Evolutionary conservation across 1,140 invertebrate species (phyloP).

Genomic region (Drepana arcuata): DNA sequence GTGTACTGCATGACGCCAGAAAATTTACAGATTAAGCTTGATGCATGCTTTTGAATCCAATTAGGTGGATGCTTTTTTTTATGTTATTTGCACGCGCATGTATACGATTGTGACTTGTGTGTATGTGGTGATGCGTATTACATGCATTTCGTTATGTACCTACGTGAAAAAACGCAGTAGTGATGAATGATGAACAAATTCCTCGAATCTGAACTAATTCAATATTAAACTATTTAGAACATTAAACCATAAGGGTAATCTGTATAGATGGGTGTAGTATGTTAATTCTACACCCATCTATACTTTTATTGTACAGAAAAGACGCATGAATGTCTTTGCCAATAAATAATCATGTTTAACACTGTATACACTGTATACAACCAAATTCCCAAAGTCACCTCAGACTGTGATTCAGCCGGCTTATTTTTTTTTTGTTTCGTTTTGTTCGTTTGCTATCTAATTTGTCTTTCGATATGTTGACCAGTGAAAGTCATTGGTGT

Average conservation of each 20-base stretch:
- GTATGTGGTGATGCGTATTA: constrained; percentile 19
- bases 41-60: constrained; percentile 34
- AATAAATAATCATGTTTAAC: constrained; percentile 55
- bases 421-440: constrained; percentile 30
- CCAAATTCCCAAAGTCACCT: constrained; percentile 39
- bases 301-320: constrained; percentile 8
- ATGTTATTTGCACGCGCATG: constrained; percentile 10
- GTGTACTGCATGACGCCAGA: no score
- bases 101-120: constrained; percentile 7
- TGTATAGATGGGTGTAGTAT: no score
- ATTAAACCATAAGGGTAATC: no score
- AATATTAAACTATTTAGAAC: no score
- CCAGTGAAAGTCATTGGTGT: constrained; percentile 20
- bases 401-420: constrained; percentile 37
- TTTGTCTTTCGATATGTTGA: constrained; percentile 31
- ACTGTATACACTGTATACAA: constrained; percentile 19
- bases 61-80: no score
- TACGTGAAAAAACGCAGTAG: no score
- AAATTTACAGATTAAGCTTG: no score
- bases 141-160: no score
- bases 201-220: no score
- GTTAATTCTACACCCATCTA: no score
- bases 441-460: constrained; percentile 58
- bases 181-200: no score
- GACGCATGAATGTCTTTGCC: constrained; percentile 68